Conservation (phyloP, 1,140 invertebrate species). For the Nymphalis io region DNA sequence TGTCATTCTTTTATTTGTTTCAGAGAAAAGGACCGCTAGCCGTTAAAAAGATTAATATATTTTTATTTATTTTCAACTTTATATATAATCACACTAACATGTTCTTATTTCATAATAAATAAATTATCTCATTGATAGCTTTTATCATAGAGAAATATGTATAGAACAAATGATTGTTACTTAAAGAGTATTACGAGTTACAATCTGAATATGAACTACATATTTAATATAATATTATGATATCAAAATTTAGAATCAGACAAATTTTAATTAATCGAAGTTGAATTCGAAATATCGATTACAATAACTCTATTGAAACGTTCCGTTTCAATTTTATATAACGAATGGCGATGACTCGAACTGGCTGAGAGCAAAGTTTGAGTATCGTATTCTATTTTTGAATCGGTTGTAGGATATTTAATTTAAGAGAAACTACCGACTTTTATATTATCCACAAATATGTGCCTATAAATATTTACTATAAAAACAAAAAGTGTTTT, state of each 20-base stretch:
- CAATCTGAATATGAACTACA: too few species aligned
- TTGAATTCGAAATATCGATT: conserved; percentile 60
- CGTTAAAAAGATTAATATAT: not conserved
- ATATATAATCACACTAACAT: not conserved
- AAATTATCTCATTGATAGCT: too few species aligned
- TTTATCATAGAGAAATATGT: too few species aligned
- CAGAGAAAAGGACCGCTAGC: not conserved
- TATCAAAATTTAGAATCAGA: not conserved
- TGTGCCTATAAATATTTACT: too few species aligned
- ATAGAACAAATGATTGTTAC: too few species aligned
- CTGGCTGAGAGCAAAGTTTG: conserved; percentile 67
- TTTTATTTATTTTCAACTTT: conserved; percentile 3
- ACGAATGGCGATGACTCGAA: conserved; percentile 60
- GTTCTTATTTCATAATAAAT: too few species aligned
- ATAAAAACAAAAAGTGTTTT: too few species aligned
- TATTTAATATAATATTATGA: not conserved
- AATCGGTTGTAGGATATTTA: conserved; percentile 48
- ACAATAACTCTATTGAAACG: conserved; percentile 60
- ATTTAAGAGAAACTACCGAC: conserved; percentile 28
- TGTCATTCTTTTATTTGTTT: conserved; percentile 45
- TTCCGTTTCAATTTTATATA: conserved; percentile 54
- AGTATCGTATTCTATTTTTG: conserved; percentile 63
- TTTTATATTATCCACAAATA: too few species aligned
- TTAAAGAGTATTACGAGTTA: too few species aligned
- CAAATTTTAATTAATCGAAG: conserved; percentile 53